Evolutionary conservation across 1,140 invertebrate species (phyloP), one percentile per base, ranked within the genome.

Genomic region (Drusus annulatus): DNA sequence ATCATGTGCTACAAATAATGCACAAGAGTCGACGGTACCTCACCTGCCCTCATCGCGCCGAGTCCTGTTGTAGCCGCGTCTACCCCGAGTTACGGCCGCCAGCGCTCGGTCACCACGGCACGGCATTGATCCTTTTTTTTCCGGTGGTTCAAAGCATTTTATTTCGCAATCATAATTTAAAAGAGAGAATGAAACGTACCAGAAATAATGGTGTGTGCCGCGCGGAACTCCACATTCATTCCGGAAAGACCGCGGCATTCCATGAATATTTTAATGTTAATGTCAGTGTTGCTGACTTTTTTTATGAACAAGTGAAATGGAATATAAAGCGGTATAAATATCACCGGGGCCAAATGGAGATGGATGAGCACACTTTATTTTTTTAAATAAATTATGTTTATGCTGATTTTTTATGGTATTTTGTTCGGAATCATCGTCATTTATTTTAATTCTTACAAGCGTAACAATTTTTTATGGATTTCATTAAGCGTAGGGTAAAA

Each of bases 101-200:
- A 5, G 19, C 23, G 19, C 36, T 69, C 65, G n/a, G 65, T 50
- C 65, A 69, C 65, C 21, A 21, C 15, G 65, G 31, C 31, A 36
- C 31, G n/a, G 21, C 65, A 45, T 36, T 45, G 65, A 69, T 69
- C 65, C 36, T 23, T 8, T 21, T 69, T 69, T 69, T 36, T 36
- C 31, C 31, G 31, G 2, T 36, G 31, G 45, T 45, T 21, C 36
- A 69, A 69, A 69, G 36, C 65, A 36, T 69, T 69, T 69, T 69
- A 69, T 69, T 69, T 69, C 36, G 21, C 65, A 69, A 69, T 69
- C 65, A 69, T 69, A 69, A 69, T 69, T 69, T 69, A 69, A 69
- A 69, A 69, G 36, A 69, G 65, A 69, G 65, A 69, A 69, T 69
- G 65, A 69, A 69, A 69, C 65, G 36, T 19, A 21, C 36, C 65